Evolutionary conservation across 2,113 vertebrate genomes (phyloP).

Genomic region (Periophthalmodon schlosseri): DNA sequence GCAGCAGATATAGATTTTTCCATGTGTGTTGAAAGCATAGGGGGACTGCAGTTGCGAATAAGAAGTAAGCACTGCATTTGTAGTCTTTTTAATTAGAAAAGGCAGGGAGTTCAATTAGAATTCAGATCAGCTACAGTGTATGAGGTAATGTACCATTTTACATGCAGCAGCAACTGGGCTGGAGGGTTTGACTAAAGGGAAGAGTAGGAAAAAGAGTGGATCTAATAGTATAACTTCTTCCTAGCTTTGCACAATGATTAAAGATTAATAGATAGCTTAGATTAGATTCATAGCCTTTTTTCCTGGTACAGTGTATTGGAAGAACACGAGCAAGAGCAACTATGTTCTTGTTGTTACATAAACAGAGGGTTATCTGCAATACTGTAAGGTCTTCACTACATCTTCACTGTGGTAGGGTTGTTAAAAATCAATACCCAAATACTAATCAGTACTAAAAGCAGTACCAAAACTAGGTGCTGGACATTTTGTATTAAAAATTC

Average conservation of each 20-base stretch:
- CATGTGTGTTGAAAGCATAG: background rate
- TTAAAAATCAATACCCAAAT: too few relatives aligned
- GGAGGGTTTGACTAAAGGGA: background rate
- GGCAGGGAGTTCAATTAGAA: background rate
- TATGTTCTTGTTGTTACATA: too few relatives aligned
- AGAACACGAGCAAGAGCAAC: too few relatives aligned
- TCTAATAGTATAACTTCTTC: background rate
- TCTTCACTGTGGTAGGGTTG: too few relatives aligned
- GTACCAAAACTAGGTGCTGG: too few relatives aligned
- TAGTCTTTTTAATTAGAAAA: background rate
- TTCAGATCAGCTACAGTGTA: background rate
- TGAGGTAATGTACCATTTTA: background rate
- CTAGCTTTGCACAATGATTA: background rate
- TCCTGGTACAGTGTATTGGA: too few relatives aligned
- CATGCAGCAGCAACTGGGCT: background rate
- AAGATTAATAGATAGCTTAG: too few relatives aligned
- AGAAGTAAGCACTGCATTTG: background rate
- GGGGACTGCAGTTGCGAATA: background rate
- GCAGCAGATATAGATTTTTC: background rate
- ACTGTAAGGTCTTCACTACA: too few relatives aligned
- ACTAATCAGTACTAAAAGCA: too few relatives aligned
- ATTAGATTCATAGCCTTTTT: too few relatives aligned
- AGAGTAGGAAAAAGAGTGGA: background rate
- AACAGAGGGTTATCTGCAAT: too few relatives aligned
- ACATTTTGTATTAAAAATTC: too few relatives aligned